Conservation (phyloP, 1,140 invertebrate species). For the Pogonognathellus flavescens region DNA sequence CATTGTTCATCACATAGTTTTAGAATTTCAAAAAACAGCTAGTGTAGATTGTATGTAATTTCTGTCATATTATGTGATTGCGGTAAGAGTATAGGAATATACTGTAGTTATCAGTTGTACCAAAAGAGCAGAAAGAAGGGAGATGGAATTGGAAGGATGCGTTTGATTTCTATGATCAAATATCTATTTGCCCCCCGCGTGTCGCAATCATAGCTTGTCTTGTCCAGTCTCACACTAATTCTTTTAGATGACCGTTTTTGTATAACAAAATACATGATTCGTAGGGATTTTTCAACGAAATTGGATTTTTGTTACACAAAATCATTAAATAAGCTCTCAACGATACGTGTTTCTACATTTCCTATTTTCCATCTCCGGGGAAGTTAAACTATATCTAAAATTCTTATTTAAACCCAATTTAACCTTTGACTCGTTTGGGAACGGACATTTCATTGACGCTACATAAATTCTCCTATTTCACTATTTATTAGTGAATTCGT, state of each 20-base stretch:
- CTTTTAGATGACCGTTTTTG: background rate
- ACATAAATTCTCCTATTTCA: background rate
- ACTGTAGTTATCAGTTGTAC: background rate
- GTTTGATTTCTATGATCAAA: conserved; percentile 56
- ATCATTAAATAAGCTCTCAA: no score
- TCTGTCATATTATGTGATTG: no score
- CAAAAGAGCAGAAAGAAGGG: no score
- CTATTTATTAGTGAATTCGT: conserved; percentile 49
- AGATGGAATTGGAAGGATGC: background rate
- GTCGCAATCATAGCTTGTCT: background rate
- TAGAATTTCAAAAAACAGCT: no score
- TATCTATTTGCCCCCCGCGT: conserved; percentile 39
- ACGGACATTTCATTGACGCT: background rate
- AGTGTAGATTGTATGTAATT: no score
- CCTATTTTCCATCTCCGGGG: no score
- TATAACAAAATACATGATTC: no score
- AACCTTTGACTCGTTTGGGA: background rate
- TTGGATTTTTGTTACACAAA: background rate
- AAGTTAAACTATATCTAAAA: no score
- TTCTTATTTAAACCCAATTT: background rate
- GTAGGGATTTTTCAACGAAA: background rate
- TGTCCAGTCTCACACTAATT: background rate
- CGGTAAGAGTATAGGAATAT: background rate
- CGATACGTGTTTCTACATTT: background rate
- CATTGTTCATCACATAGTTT: no score